Percentiles rank a stretch among this genome's conserved stretches.
Evolutionary conservation across 2,113 vertebrate genomes (phyloP).

Genomic region (Chloropsis hardwickii): DNA sequence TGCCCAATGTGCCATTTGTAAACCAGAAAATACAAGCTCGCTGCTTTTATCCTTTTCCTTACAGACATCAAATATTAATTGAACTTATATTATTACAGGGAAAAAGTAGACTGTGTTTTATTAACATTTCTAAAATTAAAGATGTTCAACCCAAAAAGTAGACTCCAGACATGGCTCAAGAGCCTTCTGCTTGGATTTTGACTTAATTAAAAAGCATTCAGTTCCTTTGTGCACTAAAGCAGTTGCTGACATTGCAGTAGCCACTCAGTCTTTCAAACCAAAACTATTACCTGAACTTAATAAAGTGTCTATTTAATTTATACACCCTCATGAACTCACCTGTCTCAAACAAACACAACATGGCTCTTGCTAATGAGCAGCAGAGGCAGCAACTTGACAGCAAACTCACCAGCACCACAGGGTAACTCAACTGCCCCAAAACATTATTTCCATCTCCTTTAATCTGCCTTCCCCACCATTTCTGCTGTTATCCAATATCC

Average conservation of each 20-base stretch:
- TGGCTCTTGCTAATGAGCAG: not conserved
- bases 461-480: not conserved
- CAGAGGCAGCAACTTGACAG: not conserved
- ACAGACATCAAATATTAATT: constrained; percentile 49
- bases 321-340: constrained; percentile 32
- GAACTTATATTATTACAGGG: constrained; percentile 16
- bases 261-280: constrained; percentile 55
- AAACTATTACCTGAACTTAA: constrained; percentile 64
- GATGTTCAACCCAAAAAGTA: constrained; percentile 20
- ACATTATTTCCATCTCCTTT: not conserved
- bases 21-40: constrained; percentile 45
- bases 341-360: not conserved
- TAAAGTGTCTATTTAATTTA: constrained; percentile 60
- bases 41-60: not conserved
- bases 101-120: constrained; percentile 24
- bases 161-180: not conserved
- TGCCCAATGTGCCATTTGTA: constrained; percentile 47
- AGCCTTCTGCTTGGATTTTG: constrained; percentile 28
- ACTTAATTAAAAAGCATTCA: constrained; percentile 67
- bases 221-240: constrained; percentile 28
- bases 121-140: constrained; percentile 46
- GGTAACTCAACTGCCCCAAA: not conserved
- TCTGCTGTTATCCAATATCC: not conserved
- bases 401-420: not conserved
- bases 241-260: constrained; percentile 57